Evolutionary conservation across 2,113 vertebrate species (phyloP), one percentile per base, ranked within the genome.

Genomic region (Bostrychus sinensis): DNA sequence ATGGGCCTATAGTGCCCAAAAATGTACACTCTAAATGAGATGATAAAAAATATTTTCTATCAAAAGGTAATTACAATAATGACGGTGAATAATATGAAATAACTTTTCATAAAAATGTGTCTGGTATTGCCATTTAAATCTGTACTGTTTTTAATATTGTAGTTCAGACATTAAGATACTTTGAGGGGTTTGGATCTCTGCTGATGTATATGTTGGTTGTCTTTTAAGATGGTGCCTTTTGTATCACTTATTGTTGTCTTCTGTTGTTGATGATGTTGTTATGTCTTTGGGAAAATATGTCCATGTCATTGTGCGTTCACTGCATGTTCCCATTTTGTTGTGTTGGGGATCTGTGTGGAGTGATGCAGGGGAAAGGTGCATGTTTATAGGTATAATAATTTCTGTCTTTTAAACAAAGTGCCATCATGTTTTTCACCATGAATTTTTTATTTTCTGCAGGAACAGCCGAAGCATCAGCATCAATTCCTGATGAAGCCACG

Each of bases 391-490:
- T 19, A 13, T 22, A 2, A 11, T 7, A 19, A 1, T 19, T 19
- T 20, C 13, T 17, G 17, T 36, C 3, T 10, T 16, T 30, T 9
- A 32, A 53, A 6, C 14, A 48, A 48, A 14, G 12, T 32, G 30
- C 30, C 5, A 7, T 32, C 8, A 8, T 32, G 30, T 51, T 51
- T 30, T 1, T 26, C 20, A 25, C 26, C n/a, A 23, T 30, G 50
- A 17, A 54, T 17, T 22, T 4, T 8, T 68, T 43, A 66, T 16
- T 11, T 3, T 11, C 41, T 7, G 62, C 92, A 96, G 97, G 93
- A 86, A 85, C 67, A 78, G 84, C 88, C 78, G 94, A 93, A 82
- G 92, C 92, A 70, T 84, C 57, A 51, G 82, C 32, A 58, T 77
- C 79, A 14, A 45, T 42, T 53, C 60, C 70, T 12, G 79, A 64